Evolutionary conservation across 1,140 invertebrate genomes (phyloP).

Genomic region (Hyphantria cunea): DNA sequence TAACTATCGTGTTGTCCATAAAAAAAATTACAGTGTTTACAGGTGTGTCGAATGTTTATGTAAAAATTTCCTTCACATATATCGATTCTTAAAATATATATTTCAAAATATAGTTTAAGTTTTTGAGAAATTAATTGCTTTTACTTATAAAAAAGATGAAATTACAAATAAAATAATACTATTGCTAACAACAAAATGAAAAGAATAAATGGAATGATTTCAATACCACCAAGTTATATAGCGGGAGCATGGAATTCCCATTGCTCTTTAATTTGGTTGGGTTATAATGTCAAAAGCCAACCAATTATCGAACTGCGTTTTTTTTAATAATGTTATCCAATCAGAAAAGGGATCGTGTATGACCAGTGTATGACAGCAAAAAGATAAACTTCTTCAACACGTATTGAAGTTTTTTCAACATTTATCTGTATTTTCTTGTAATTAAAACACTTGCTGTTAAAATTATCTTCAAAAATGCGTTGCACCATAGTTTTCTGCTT

Average conservation of each 20-base stretch:
- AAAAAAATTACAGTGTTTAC: slow-evolving; percentile 16
- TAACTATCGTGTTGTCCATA: slow-evolving; percentile 3
- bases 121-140: too few species aligned
- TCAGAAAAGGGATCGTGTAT: slow-evolving; percentile 67
- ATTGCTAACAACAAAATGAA: too few species aligned
- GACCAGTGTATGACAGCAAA: slow-evolving; percentile 59
- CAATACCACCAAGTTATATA: too few species aligned
- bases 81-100: not conserved
- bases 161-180: too few species aligned
- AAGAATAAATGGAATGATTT: too few species aligned
- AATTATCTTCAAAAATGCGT: slow-evolving; percentile 35
- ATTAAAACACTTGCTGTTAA: slow-evolving; percentile 31
- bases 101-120: too few species aligned
- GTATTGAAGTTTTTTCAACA: slow-evolving; percentile 41
- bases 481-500: slow-evolving; percentile 28
- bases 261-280: not conserved
- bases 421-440: slow-evolving; percentile 40
- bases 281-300: not conserved
- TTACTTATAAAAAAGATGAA: too few species aligned
- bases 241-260: too few species aligned
- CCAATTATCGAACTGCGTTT: not conserved
- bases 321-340: slow-evolving; percentile 43
- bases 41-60: not conserved
- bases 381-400: slow-evolving; percentile 68
- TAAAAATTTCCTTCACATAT: not conserved